A percentile compares a stretch with the other conserved stretches of the same genome.
Conservation (phyloP, 2,888 invertebrate species). For the Ectropis crepuscularia region DNA sequence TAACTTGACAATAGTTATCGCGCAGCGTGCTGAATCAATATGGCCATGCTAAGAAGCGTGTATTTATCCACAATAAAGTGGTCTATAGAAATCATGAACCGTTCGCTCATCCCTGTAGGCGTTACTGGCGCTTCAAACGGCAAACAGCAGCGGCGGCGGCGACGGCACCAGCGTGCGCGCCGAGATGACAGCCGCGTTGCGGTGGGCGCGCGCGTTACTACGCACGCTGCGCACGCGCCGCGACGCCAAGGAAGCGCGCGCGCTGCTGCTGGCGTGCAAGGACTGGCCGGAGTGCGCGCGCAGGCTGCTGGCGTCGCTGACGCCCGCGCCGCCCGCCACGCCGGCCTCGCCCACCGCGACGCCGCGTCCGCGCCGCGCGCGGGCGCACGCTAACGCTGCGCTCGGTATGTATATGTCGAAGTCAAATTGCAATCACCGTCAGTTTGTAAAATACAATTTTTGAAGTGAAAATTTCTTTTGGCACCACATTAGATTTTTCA, state of each 20-base stretch:
- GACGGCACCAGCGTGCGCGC: constrained; percentile 87
- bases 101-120: constrained; percentile 83
- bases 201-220: constrained; percentile 89
- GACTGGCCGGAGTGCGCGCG: constrained; percentile 96
- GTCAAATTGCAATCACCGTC: neutral
- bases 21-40: no score
- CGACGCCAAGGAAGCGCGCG: constrained; percentile 87
- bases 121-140: constrained; percentile 94
- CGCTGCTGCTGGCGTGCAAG: constrained; percentile 89
- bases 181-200: constrained; percentile 93
- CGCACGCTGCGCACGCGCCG: constrained; percentile 89
- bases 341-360: constrained; percentile 28
- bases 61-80: no score
- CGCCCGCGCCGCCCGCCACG: constrained; percentile 88
- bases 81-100: no score
- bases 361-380: neutral
- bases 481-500: no score
- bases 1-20: no score
- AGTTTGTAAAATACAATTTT: no score
- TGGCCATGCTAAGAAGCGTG: no score
- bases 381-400: constrained; percentile 30
- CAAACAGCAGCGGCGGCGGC: constrained; percentile 35
- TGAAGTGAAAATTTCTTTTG: no score
- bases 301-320: constrained; percentile 92
- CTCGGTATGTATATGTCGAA: constrained; percentile 19